A percentile compares a stretch with the other conserved stretches of the same genome.
phyloP scores from a whole-genome alignment of 92 coral and sea anemone genomes.

The Zoanthus sociatus region DNA sequence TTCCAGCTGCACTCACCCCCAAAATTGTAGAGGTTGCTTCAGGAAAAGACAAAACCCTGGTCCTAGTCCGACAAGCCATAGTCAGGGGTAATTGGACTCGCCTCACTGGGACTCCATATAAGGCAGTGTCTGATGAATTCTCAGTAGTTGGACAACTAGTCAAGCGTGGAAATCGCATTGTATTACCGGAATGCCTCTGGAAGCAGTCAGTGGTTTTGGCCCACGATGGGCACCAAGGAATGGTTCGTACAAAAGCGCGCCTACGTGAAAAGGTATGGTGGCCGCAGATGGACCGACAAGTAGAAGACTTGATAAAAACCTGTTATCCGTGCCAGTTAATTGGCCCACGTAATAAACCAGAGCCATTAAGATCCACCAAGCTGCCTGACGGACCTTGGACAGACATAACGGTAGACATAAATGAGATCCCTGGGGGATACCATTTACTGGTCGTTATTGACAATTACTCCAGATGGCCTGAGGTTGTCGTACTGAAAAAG shows the following conservation, averaged over 20 bases:
- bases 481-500: slow-evolving; percentile 58
- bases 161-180: no score
- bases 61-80: not conserved
- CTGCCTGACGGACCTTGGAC: slow-evolving; percentile 73
- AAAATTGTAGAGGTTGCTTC: not conserved
- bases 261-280: slow-evolving; percentile 71
- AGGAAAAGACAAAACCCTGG: not conserved
- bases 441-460: slow-evolving; percentile 61
- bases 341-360: slow-evolving; percentile 68
- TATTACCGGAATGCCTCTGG: not conserved
- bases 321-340: slow-evolving; percentile 72
- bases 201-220: not conserved
- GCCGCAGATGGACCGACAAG: slow-evolving; percentile 74
- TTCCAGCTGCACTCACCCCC: not conserved
- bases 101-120: not conserved
- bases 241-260: slow-evolving; percentile 60
- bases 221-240: slow-evolving; percentile 50
- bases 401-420: slow-evolving; percentile 59
- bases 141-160: no score
- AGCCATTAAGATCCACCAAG: slow-evolving; percentile 18
- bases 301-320: slow-evolving; percentile 42
- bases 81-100: not conserved
- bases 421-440: slow-evolving; percentile 55
- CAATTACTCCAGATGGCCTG: slow-evolving; percentile 59
- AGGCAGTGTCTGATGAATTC: slow-evolving; percentile 32